Base-by-base conservation (phyloP, 1,140 invertebrate genomes). In the Drosophila jambulina region DNA sequence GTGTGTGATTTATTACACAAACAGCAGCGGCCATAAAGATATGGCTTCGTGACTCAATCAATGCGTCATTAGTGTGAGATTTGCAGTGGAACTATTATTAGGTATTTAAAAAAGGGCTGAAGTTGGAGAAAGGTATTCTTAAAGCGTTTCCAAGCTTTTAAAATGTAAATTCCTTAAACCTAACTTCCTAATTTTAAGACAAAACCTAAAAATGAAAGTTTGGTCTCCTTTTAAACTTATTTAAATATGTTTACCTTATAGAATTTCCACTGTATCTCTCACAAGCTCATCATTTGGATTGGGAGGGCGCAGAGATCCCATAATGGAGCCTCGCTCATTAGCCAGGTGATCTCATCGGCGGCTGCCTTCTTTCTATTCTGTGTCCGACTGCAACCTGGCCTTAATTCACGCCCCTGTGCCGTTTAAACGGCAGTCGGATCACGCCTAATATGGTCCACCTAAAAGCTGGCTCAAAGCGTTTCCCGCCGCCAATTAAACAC, bases 331-430 rank as follows among this genome's bases (percentile, higher is more conserved):
- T 13, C 29, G 7, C 21, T 72, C 68, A 72, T 59, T 71, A 49
- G 67, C 34, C 25, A 36, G 68, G 12, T 77, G 54, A 38, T 59
- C 54, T 68, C 62, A 77, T 77, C 62, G 46, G n/a, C 42, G 23
- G 32, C 48, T 65, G 51, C 34, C 36, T 58, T 40, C 46, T 68
- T 54, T 48, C 71, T 27, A 51, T 63, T 75, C 64, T 69, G 40
- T 17, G 51, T 34, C 43, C 60, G 67, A 75, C 75, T 62, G 80
- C 83, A 80, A 48, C 34, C 54, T 80, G 64, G 82, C 84, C 84
- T 90, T 88, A 88, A 84, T 84, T 84, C 69, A 84, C 84, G 85
- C 84, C 84, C 82, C 62, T 88, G 62, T 76, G 48, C 53, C 53
- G 36, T 61, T 60, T 46, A 49, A 77, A 70, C 83, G 75, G 80